Conservation (phyloP, 2,797 vertebrate species). For the Neoniphon sammara region DNA sequence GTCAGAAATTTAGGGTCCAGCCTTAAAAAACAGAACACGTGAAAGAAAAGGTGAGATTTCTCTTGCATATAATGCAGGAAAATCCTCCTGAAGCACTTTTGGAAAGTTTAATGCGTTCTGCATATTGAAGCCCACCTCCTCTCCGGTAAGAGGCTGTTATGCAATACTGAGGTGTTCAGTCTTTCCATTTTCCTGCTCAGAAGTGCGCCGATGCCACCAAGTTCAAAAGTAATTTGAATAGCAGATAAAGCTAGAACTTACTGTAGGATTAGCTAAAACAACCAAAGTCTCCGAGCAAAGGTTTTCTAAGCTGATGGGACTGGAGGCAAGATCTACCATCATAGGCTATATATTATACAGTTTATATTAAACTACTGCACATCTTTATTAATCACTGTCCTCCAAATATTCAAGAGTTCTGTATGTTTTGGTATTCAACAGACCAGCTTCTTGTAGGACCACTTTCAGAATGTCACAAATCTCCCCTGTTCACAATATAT, state of each 20-base stretch:
- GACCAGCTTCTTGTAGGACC: no score
- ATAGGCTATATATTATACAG: background rate
- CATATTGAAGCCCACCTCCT: slow-evolving; percentile 76
- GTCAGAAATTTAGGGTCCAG: slow-evolving; percentile 43
- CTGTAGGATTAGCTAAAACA: slow-evolving; percentile 28
- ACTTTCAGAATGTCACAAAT: background rate
- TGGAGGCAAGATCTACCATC: background rate
- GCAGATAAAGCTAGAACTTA: slow-evolving; percentile 56
- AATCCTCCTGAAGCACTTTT: slow-evolving; percentile 66
- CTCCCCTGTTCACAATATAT: background rate
- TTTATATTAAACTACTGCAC: background rate
- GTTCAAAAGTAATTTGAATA: slow-evolving; percentile 75
- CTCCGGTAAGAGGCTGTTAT: slow-evolving; percentile 67
- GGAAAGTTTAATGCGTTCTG: slow-evolving; percentile 79
- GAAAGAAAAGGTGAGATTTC: slow-evolving; percentile 54
- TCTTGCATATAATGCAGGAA: slow-evolving; percentile 58
- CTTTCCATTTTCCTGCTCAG: slow-evolving; percentile 77
- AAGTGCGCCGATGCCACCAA: slow-evolving; percentile 69
- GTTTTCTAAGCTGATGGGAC: background rate
- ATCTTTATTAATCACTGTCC: no score
- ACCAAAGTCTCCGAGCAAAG: slow-evolving; percentile 13
- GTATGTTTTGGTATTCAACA: background rate
- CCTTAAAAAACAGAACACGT: slow-evolving; percentile 18
- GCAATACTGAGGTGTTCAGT: slow-evolving; percentile 76
- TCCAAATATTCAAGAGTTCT: no score